phyloP scores from a whole-genome alignment of 2,797 vertebrate genomes.

The Anguilla marmorata region DNA sequence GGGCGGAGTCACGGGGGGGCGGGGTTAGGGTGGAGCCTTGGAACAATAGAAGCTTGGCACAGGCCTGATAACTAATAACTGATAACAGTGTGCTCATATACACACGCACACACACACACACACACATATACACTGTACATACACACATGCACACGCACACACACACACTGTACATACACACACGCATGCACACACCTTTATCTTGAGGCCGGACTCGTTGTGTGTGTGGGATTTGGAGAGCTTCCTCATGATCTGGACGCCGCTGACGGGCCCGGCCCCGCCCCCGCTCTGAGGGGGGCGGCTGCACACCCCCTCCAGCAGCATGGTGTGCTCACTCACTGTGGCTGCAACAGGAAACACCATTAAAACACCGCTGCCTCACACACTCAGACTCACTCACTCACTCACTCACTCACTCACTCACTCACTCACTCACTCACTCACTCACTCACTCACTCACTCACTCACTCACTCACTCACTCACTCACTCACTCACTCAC shows the following conservation, averaged over 20 bases:
- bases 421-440: too few species aligned
- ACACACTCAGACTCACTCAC: slow-evolving; percentile 26
- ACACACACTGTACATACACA: slow-evolving; percentile 46
- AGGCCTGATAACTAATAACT: not conserved
- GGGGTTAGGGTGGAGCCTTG: too few species aligned
- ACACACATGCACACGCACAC: slow-evolving; percentile 59
- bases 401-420: not conserved
- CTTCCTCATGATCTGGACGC: slow-evolving; percentile 97
- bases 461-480: too few species aligned
- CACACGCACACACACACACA: not conserved
- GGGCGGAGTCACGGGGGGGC: not conserved
- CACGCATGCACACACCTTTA: slow-evolving; percentile 83
- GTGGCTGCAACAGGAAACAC: slow-evolving; percentile 73
- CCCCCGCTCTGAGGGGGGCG: slow-evolving; percentile 84
- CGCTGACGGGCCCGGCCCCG: slow-evolving; percentile 87
- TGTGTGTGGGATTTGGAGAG: slow-evolving; percentile 94
- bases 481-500: too few species aligned
- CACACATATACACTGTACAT: too few species aligned
- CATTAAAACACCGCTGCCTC: slow-evolving; percentile 25
- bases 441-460: too few species aligned
- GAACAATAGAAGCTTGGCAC: too few species aligned
- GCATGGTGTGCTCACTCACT: slow-evolving; percentile 98
- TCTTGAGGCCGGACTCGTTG: slow-evolving; percentile 90
- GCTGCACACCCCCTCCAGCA: slow-evolving; percentile 85
- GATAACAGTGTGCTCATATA: not conserved